A percentile compares a stretch with the other conserved stretches of the same genome.
Conservation (phyloP, 2,888 invertebrate genomes). For the Oligia fasciuncula region DNA sequence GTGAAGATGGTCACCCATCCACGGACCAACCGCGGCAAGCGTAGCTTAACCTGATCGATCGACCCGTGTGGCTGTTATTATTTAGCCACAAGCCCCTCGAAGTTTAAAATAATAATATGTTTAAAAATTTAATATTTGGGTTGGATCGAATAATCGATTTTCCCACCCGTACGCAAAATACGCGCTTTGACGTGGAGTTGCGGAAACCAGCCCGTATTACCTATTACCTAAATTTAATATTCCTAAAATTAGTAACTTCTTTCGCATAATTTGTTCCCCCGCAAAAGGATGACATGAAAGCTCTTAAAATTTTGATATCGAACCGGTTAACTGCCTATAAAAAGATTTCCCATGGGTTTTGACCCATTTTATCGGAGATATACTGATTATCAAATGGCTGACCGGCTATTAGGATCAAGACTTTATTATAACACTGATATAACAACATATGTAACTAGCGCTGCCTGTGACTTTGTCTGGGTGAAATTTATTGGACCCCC, state of each 20-base stretch:
- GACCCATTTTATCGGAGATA: constrained; percentile 34
- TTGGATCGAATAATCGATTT: too few relatives aligned
- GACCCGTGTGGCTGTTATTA: too few relatives aligned
- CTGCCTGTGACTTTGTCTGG: background rate
- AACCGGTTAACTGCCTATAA: constrained; percentile 37
- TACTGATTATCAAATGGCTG: constrained; percentile 38
- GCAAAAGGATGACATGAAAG: constrained; percentile 34
- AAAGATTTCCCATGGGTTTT: constrained; percentile 33
- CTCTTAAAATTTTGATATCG: constrained; percentile 37
- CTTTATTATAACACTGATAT: constrained; percentile 16
- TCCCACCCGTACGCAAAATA: too few relatives aligned
- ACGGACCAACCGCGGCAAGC: too few relatives aligned
- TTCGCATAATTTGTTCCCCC: constrained; percentile 27
- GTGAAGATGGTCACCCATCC: too few relatives aligned
- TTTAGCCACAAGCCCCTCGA: too few relatives aligned
- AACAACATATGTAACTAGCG: background rate
- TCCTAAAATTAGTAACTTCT: constrained; percentile 38
- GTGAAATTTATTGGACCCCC: background rate
- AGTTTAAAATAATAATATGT: background rate
- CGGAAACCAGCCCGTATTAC: too few relatives aligned
- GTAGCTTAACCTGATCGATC: too few relatives aligned
- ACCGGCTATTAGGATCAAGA: constrained; percentile 1
- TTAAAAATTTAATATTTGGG: background rate
- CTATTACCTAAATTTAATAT: background rate
- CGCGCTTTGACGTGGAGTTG: too few relatives aligned